These are phyloP conservation scores for Drosophila suzukii DNA, from an alignment of 1,140 invertebrate species.

Conservation along the genomic window DNA sequence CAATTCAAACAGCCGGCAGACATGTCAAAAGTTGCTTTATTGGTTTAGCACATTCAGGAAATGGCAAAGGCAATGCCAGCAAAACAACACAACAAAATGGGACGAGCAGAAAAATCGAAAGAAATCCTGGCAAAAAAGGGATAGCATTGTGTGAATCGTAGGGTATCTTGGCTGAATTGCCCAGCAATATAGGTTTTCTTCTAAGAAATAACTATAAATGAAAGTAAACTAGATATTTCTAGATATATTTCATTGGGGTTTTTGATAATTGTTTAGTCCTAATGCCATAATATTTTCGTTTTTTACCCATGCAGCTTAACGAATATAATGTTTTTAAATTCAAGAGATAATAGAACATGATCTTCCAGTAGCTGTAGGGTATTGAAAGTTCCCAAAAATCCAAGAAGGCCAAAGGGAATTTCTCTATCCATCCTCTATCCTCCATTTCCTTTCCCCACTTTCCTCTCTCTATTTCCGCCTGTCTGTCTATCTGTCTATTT, in stretches of 20 bases:
- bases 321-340: background rate
- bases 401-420: background rate
- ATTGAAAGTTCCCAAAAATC: conserved; percentile 16
- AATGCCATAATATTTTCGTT: too few relatives aligned
- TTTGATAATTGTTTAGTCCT: too few relatives aligned
- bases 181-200: background rate
- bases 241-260: too few relatives aligned
- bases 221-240: background rate
- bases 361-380: background rate
- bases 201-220: background rate
- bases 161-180: background rate
- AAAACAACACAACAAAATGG: conserved; percentile 18
- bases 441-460: background rate
- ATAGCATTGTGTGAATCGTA: background rate
- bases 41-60: conserved; percentile 73
- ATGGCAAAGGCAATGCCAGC: conserved; percentile 45
- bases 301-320: too few relatives aligned
- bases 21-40: conserved; percentile 76
- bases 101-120: conserved; percentile 22
- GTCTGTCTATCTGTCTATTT: conserved; percentile 24
- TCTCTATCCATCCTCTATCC: conserved; percentile 8
- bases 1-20: conserved; percentile 57
- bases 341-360: background rate
- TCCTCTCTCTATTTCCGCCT: background rate
- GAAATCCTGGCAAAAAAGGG: conserved; percentile 6